A percentile compares a stretch with the other conserved stretches of the same genome.
These are phyloP conservation scores for Synanthedon myopaeformis DNA, from an alignment of 2,888 invertebrate species.

Conservation along the genomic window DNA sequence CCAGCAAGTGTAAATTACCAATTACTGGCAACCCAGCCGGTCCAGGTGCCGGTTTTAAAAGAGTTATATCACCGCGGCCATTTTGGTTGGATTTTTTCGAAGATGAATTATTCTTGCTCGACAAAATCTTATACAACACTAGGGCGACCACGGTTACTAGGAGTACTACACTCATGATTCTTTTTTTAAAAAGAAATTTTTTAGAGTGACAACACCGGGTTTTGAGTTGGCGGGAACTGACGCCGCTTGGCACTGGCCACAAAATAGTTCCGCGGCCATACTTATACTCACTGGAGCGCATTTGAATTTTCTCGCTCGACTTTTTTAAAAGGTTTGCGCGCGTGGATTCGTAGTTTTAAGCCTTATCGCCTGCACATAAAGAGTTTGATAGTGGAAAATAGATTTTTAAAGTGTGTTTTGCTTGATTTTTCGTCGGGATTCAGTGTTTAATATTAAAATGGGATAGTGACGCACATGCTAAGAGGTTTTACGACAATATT, in stretches of 20 bases:
- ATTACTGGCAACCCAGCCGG: constrained; percentile 75
- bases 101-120: constrained; percentile 21
- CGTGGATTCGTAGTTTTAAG: no score
- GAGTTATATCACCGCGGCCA: constrained; percentile 20
- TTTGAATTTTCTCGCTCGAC: constrained; percentile 10
- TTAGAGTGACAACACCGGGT: constrained; percentile 41
- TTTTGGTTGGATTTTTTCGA: constrained; percentile 27
- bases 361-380: no score
- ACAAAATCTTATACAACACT: constrained; percentile 39
- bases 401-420: no score
- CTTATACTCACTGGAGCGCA: constrained; percentile 16
- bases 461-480: no score
- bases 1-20: constrained; percentile 77
- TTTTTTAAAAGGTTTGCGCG: background rate
- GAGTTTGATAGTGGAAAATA: no score
- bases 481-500: no score
- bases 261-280: constrained; percentile 11
- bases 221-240: constrained; percentile 40
- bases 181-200: constrained; percentile 33
- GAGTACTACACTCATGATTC: constrained; percentile 57
- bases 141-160: constrained; percentile 29
- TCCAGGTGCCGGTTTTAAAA: constrained; percentile 71
- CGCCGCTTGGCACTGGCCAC: constrained; percentile 22
- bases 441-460: no score
- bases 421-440: no score